Conservation (phyloP, 2,888 invertebrate species). For the Seira sanloemensis region DNA sequence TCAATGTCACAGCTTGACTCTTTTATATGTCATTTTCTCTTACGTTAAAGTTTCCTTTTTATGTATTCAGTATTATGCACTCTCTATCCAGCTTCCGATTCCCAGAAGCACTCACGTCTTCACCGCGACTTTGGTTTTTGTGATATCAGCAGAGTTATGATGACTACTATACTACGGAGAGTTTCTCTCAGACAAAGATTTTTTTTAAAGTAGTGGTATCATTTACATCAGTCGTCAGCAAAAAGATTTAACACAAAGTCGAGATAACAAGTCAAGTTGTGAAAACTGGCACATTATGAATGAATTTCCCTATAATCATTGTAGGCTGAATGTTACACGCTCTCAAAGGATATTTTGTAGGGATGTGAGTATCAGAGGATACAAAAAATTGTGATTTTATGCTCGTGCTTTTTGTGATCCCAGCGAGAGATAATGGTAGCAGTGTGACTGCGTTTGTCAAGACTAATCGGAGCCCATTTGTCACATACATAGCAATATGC, state of each 20-base stretch:
- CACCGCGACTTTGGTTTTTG: background rate
- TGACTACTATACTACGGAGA: constrained; percentile 21
- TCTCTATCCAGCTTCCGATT: constrained; percentile 31
- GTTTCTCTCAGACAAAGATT: constrained; percentile 18
- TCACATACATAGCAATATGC: constrained; percentile 63
- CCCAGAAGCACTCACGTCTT: constrained; percentile 21
- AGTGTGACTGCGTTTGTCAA: constrained; percentile 70
- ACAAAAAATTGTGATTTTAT: background rate
- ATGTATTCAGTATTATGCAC: constrained; percentile 9
- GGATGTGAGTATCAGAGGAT: background rate
- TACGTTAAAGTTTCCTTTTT: constrained; percentile 40
- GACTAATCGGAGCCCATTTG: constrained; percentile 72
- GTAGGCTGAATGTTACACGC: constrained; percentile 8
- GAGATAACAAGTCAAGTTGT: constrained; percentile 33
- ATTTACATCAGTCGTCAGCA: background rate
- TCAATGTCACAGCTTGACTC: constrained; percentile 63
- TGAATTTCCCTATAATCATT: constrained; percentile 23
- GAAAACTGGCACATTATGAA: constrained; percentile 56
- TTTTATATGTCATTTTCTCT: constrained; percentile 48
- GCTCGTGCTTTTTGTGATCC: constrained; percentile 43
- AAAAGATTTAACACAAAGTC: background rate
- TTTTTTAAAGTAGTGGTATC: background rate
- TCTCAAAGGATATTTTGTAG: background rate
- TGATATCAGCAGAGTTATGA: background rate
- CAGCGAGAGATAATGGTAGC: constrained; percentile 56